Evolutionary conservation across 1,140 invertebrate genomes (phyloP).

Genomic region (Sarcophaga peregrina): DNA sequence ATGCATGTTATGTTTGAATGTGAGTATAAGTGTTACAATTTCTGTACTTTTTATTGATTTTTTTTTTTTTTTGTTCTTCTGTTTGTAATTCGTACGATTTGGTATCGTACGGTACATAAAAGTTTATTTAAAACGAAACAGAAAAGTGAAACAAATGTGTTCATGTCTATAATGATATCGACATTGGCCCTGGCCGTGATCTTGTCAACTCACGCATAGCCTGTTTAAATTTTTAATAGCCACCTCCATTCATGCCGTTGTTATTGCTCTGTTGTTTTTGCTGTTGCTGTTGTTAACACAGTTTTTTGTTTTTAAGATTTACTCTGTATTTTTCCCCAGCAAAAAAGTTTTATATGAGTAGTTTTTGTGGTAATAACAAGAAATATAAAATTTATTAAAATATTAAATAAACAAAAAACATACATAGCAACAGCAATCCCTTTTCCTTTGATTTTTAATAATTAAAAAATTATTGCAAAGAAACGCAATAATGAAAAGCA

Average conservation of each 20-base stretch:
- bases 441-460: too few species aligned
- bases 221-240: slow-evolving; percentile 5
- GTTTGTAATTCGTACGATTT: too few species aligned
- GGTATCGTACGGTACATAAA: too few species aligned
- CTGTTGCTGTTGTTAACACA: background rate
- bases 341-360: too few species aligned
- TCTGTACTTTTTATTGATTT: background rate
- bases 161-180: slow-evolving; percentile 31
- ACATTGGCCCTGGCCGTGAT: slow-evolving; percentile 43
- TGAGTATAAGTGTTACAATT: background rate
- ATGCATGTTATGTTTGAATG: background rate
- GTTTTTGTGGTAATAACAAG: too few species aligned
- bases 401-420: too few species aligned
- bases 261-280: background rate
- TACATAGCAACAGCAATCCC: too few species aligned
- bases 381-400: too few species aligned
- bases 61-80: too few species aligned
- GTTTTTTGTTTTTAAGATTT: background rate
- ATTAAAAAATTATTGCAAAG: too few species aligned
- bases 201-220: slow-evolving; percentile 40
- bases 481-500: too few species aligned
- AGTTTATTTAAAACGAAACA: background rate
- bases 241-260: background rate
- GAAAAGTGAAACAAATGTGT: slow-evolving; percentile 3
- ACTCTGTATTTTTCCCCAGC: too few species aligned